Percentiles rank a stretch among this genome's conserved stretches.
Conservation (phyloP, 2,888 invertebrate genomes). For the Pseudococcus jackbeardsleyi region DNA sequence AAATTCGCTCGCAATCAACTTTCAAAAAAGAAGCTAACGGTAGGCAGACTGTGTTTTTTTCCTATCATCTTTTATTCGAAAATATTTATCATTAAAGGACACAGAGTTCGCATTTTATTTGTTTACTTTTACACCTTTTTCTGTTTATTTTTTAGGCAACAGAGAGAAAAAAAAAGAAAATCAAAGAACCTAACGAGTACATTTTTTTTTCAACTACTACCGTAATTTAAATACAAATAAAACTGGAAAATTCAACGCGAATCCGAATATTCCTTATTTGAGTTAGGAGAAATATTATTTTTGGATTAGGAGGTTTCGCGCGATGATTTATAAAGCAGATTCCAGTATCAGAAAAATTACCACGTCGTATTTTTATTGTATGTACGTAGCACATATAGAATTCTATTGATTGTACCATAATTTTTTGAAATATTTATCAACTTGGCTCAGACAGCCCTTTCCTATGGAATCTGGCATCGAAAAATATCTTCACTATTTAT, state of each 20-base stretch:
- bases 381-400: too few species aligned
- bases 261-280: background rate
- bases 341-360: background rate
- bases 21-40: background rate
- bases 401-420: background rate
- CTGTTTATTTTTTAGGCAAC: background rate
- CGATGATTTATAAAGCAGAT: slow-evolving; percentile 2
- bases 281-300: background rate
- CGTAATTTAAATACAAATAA: slow-evolving; percentile 20
- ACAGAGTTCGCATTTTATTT: background rate
- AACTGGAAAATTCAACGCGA: background rate
- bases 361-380: background rate
- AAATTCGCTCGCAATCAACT: slow-evolving; percentile 30
- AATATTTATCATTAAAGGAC: slow-evolving; percentile 38
- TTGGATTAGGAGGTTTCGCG: background rate
- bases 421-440: background rate
- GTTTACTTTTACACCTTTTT: slow-evolving; percentile 44
- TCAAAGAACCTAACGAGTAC: slow-evolving; percentile 23
- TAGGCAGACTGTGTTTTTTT: background rate
- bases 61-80: slow-evolving; percentile 9
- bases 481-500: background rate
- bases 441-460: background rate
- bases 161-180: background rate
- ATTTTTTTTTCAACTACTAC: background rate
- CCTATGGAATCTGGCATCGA: background rate